phyloP scores from a whole-genome alignment of 2,888 invertebrate genomes.

The Lobophora halterata region DNA sequence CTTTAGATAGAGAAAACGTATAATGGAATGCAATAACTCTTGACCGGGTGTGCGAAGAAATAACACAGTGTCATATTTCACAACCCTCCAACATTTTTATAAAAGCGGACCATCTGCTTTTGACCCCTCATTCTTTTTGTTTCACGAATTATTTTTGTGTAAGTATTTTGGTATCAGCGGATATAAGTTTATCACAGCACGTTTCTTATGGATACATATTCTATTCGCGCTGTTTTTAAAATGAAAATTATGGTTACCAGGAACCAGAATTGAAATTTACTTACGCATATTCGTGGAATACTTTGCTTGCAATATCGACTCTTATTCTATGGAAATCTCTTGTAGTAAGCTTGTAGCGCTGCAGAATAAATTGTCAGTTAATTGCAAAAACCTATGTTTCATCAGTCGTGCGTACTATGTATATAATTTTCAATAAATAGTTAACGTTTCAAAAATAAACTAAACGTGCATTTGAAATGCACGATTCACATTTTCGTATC shows the following conservation, averaged over 20 bases:
- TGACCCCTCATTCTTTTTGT: conserved; percentile 80
- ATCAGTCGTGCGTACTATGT: too few species aligned
- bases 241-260: too few species aligned
- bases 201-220: conserved; percentile 42
- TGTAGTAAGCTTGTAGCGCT: too few species aligned
- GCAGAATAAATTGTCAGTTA: too few species aligned
- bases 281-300: too few species aligned
- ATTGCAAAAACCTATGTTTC: too few species aligned
- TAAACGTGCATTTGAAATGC: background rate
- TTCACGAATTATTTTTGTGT: conserved; percentile 76
- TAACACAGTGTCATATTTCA: conserved; percentile 81
- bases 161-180: conserved; percentile 61
- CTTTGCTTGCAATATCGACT: too few species aligned
- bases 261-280: too few species aligned
- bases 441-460: too few species aligned
- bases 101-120: conserved; percentile 80
- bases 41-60: conserved; percentile 81
- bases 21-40: conserved; percentile 81
- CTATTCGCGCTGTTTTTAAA: too few species aligned
- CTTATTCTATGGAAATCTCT: too few species aligned
- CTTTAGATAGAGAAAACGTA: conserved; percentile 79
- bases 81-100: conserved; percentile 81
- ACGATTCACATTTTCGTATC: conserved; percentile 40
- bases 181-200: conserved; percentile 51
- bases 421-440: too few species aligned